Conservation (phyloP, 2,888 invertebrate species). For the Agriopis marginaria region DNA sequence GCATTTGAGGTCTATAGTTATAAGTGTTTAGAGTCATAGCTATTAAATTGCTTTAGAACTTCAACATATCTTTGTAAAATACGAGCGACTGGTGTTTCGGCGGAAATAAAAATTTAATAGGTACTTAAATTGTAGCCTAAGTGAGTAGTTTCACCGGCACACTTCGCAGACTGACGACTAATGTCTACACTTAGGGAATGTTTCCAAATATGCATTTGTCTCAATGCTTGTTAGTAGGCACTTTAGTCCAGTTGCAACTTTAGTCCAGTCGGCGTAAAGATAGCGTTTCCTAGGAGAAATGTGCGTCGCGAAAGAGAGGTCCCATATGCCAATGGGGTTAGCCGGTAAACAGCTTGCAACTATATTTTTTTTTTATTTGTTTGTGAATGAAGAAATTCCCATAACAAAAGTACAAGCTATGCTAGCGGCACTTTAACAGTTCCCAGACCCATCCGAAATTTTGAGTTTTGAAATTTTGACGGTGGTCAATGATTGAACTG, state of each 20-base stretch:
- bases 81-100: conserved; percentile 72
- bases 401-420: too few species aligned
- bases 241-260: conserved; percentile 63
- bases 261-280: neutral
- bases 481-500: too few species aligned
- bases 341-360: too few species aligned
- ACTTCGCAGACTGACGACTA: conserved; percentile 73
- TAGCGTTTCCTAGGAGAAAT: neutral
- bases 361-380: too few species aligned
- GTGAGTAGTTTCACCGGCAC: conserved; percentile 61
- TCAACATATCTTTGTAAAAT: conserved; percentile 84
- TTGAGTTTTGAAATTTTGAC: too few species aligned
- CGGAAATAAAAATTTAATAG: conserved; percentile 55
- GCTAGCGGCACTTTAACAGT: too few species aligned
- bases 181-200: conserved; percentile 54
- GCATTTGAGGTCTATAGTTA: conserved; percentile 86
- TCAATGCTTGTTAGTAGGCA: conserved; percentile 69
- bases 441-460: too few species aligned
- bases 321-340: too few species aligned
- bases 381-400: too few species aligned
- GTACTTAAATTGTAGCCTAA: conserved; percentile 50
- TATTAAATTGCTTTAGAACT: conserved; percentile 85
- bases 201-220: conserved; percentile 81
- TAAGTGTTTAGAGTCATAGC: conserved; percentile 85
- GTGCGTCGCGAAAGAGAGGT: neutral